Conservation (phyloP, 2,888 invertebrate genomes). For the Drosophila conformis region DNA sequence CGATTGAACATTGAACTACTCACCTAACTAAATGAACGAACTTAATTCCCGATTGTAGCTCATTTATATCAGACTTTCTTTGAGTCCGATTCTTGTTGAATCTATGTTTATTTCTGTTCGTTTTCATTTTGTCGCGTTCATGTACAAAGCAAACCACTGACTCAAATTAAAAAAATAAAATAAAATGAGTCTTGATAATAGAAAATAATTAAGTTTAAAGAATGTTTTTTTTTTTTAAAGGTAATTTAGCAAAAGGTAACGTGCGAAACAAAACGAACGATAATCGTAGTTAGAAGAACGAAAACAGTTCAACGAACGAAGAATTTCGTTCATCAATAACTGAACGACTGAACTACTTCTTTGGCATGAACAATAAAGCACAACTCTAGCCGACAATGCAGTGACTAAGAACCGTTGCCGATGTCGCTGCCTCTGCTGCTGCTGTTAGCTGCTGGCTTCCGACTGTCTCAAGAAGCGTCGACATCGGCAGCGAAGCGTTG, state of each 20-base stretch:
- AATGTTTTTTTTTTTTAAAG: not conserved
- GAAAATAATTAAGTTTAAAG: not conserved
- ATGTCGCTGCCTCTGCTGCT: slow-evolving; percentile 1
- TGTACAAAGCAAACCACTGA: not conserved
- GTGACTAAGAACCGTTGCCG: slow-evolving; percentile 3
- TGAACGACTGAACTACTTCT: slow-evolving; percentile 1
- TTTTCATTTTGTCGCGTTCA: not conserved
- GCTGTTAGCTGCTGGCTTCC: slow-evolving; percentile 1
- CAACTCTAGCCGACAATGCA: slow-evolving; percentile 5
- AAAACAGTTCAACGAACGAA: not conserved
- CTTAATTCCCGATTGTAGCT: not conserved
- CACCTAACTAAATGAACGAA: not conserved
- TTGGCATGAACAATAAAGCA: not conserved
- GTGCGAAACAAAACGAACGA: not conserved
- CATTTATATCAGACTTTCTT: not conserved
- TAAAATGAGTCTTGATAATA: not conserved
- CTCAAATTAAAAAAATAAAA: too few species aligned
- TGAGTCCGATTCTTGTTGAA: not conserved
- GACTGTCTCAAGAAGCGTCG: slow-evolving; percentile 41
- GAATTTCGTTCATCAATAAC: not conserved
- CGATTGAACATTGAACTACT: not conserved
- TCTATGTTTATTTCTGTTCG: not conserved
- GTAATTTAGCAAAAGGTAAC: not conserved
- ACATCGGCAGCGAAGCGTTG: slow-evolving; percentile 71
- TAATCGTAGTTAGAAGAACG: not conserved